These are phyloP conservation scores for Panagrolaimus sp. DNA, from an alignment of 1,140 invertebrate species.

Conservation along the genomic window DNA sequence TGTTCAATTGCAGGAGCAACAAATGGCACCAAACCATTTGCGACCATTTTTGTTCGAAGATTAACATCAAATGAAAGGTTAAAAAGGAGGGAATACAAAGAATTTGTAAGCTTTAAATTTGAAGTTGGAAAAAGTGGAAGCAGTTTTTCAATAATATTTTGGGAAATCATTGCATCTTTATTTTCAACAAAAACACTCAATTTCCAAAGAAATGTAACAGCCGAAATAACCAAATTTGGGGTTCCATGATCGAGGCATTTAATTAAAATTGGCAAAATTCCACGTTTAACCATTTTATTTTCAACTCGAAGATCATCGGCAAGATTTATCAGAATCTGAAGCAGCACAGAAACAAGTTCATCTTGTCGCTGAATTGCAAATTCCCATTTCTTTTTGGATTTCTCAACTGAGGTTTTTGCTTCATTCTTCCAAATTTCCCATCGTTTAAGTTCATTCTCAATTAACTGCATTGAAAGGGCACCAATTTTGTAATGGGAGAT, in stretches of 20 bases:
- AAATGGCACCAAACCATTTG: slow-evolving; percentile 79
- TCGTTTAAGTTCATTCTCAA: slow-evolving; percentile 84
- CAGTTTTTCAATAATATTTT: slow-evolving; percentile 63
- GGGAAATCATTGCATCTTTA: slow-evolving; percentile 78
- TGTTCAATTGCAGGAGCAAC: slow-evolving; percentile 79
- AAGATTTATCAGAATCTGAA: slow-evolving; percentile 86
- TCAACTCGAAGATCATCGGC: slow-evolving; percentile 86
- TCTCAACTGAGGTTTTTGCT: slow-evolving; percentile 48
- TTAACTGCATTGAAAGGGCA: slow-evolving; percentile 87
- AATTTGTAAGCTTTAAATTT: slow-evolving; percentile 72
- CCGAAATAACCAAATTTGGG: slow-evolving; percentile 75
- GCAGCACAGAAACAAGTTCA: slow-evolving; percentile 72
- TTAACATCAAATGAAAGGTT: slow-evolving; percentile 94
- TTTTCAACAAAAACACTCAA: slow-evolving; percentile 88
- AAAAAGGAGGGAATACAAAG: slow-evolving; percentile 79
- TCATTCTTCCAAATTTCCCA: slow-evolving; percentile 80
- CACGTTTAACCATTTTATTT: slow-evolving; percentile 92
- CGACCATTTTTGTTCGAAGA: slow-evolving; percentile 79
- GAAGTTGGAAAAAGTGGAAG: slow-evolving; percentile 62
- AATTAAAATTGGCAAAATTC: slow-evolving; percentile 78
- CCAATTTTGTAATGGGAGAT: slow-evolving; percentile 87
- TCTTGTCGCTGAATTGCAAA: slow-evolving; percentile 80
- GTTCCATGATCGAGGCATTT: slow-evolving; percentile 80
- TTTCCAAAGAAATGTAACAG: slow-evolving; percentile 88
- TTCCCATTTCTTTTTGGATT: slow-evolving; percentile 71